phyloP scores from a whole-genome alignment of 2,797 vertebrate species.

The Syngnathus rostellatus region DNA sequence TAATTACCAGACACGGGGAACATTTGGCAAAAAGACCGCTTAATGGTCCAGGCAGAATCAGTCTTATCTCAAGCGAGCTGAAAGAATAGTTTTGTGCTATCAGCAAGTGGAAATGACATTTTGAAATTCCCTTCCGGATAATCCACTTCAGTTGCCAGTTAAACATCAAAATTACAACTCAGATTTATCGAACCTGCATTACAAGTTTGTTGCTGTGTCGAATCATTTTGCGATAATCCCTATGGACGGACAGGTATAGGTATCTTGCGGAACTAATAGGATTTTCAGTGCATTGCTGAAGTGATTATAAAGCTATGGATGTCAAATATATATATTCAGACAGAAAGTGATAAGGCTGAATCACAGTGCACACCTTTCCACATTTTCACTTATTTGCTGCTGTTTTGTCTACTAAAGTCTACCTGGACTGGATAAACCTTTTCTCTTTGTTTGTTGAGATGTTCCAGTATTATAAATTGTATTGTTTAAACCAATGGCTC shows the following conservation, averaged over 20 bases:
- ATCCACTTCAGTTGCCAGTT: conserved; percentile 87
- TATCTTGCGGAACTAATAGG: conserved; percentile 62
- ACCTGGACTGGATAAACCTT: too few relatives aligned
- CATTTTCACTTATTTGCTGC: neutral
- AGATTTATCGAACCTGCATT: conserved; percentile 77
- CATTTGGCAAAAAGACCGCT: conserved; percentile 83
- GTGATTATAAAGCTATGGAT: conserved; percentile 55
- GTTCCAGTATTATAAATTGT: conserved; percentile 45
- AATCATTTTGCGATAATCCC: conserved; percentile 72
- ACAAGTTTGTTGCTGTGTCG: conserved; percentile 77
- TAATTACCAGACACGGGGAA: conserved; percentile 83
- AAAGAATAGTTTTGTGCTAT: conserved; percentile 95
- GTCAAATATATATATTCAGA: conserved; percentile 43
- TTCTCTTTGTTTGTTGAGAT: neutral
- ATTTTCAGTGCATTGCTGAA: conserved; percentile 59
- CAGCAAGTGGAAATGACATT: conserved; percentile 90
- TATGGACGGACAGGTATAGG: conserved; percentile 70
- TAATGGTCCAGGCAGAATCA: conserved; percentile 80
- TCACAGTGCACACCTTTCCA: neutral
- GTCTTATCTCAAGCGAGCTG: conserved; percentile 85
- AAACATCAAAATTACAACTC: conserved; percentile 87
- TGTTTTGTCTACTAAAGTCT: neutral
- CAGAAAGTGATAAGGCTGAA: conserved; percentile 30
- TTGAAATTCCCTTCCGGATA: conserved; percentile 87
- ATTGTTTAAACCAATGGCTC: conserved; percentile 63